Percentiles rank a stretch among this genome's conserved stretches.
These are phyloP conservation scores for Papilio elwesi DNA, from an alignment of 2,888 invertebrate species.

Conservation along the genomic window DNA sequence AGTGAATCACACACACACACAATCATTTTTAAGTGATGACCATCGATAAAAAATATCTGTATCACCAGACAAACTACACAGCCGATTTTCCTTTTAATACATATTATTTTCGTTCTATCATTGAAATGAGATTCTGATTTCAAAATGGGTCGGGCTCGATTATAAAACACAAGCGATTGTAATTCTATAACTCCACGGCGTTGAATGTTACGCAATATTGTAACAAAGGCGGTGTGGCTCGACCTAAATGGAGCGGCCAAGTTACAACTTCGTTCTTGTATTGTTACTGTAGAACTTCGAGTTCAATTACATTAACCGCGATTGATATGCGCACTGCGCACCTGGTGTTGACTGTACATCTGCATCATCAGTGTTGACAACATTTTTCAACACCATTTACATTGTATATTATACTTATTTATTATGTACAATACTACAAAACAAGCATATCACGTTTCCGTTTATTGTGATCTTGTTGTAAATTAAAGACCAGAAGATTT, in stretches of 20 bases:
- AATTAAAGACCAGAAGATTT: too few relatives aligned
- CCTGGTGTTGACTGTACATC: slow-evolving; percentile 8
- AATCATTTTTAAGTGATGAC: too few relatives aligned
- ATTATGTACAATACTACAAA: too few relatives aligned
- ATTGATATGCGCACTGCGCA: slow-evolving; percentile 26
- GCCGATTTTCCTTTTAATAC: not conserved
- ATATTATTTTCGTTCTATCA: not conserved
- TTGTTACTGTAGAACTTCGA: slow-evolving; percentile 12
- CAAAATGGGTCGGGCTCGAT: slow-evolving; percentile 1
- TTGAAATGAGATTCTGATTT: not conserved
- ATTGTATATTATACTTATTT: not conserved
- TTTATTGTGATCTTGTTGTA: too few relatives aligned
- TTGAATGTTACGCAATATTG: slow-evolving; percentile 1
- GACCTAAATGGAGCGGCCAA: not conserved
- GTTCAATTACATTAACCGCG: slow-evolving; percentile 25
- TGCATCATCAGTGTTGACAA: not conserved
- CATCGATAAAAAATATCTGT: too few relatives aligned
- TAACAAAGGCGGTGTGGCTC: slow-evolving; percentile 20
- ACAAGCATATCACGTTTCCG: too few relatives aligned
- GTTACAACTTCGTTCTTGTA: not conserved
- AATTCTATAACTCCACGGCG: slow-evolving; percentile 5
- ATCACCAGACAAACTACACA: not conserved
- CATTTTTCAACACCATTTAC: slow-evolving; percentile 1
- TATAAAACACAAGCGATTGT: slow-evolving; percentile 13
- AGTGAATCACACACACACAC: not conserved